These are phyloP conservation scores for Linurgus olivaceus DNA, from an alignment of 2,797 vertebrate species.

Conservation along the genomic window DNA sequence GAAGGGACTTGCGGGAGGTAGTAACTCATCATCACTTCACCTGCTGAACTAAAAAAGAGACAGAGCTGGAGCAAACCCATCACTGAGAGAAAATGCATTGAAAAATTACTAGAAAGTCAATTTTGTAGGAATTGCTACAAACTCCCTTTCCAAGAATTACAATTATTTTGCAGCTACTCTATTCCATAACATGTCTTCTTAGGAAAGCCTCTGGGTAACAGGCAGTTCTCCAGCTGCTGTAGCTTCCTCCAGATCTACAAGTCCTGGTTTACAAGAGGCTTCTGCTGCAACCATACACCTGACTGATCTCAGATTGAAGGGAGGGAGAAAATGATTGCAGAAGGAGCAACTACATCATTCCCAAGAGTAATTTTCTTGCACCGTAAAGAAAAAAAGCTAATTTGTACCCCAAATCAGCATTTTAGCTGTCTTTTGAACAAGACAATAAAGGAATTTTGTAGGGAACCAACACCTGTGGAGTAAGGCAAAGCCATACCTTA, in stretches of 20 bases:
- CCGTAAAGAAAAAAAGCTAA: background rate
- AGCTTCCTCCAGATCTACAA: background rate
- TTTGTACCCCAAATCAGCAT: rapidly evolving
- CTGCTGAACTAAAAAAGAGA: background rate
- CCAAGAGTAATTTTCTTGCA: background rate
- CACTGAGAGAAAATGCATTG: background rate
- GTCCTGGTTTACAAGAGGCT: background rate
- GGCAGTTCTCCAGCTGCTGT: background rate
- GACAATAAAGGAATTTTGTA: rapidly evolving
- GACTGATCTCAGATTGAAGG: background rate
- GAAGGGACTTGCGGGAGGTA: background rate
- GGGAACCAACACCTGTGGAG: rapidly evolving
- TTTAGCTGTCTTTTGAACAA: background rate
- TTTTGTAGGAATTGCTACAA: background rate
- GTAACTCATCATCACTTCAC: background rate
- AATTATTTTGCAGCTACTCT: background rate
- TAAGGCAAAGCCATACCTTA: rapidly evolving
- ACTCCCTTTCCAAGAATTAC: background rate
- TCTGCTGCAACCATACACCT: background rate
- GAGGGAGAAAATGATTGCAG: background rate
- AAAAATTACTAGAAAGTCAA: background rate
- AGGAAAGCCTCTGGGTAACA: background rate
- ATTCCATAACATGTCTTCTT: background rate
- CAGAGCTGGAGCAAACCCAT: background rate
- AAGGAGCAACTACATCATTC: rapidly evolving